Conservation (phyloP, 2,113 vertebrate genomes). For the Sigmodon hispidus region DNA sequence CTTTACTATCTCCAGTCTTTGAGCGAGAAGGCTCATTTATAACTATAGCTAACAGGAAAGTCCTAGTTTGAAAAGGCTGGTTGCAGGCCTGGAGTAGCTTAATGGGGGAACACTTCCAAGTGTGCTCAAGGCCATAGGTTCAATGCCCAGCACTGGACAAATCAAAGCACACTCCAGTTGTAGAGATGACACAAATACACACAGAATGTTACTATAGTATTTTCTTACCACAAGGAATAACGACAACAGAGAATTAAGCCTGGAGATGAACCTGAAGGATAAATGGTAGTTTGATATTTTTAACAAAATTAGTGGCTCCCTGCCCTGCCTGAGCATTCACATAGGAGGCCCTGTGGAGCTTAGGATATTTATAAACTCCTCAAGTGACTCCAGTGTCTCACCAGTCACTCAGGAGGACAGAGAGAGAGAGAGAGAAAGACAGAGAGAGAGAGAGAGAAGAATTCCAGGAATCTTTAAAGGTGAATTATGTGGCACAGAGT, state of each 20-base stretch:
- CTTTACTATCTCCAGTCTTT: background rate
- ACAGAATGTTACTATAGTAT: background rate
- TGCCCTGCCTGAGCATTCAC: background rate
- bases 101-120: background rate
- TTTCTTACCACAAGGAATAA: slow-evolving; percentile 18
- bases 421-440: background rate
- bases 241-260: slow-evolving; percentile 3
- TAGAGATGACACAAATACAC: background rate
- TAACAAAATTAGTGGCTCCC: background rate
- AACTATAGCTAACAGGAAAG: background rate
- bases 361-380: background rate
- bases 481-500: background rate
- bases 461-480: background rate
- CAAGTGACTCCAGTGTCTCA: background rate
- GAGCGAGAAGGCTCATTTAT: background rate
- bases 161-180: background rate
- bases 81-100: background rate
- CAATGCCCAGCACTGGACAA: background rate
- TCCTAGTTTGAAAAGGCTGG: background rate
- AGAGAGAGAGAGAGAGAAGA: background rate
- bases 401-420: background rate
- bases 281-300: background rate
- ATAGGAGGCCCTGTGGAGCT: background rate
- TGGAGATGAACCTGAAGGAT: slow-evolving; percentile 24
- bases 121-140: background rate